Conservation (phyloP, 2,797 vertebrate species). For the Holocentrus rufus region DNA sequence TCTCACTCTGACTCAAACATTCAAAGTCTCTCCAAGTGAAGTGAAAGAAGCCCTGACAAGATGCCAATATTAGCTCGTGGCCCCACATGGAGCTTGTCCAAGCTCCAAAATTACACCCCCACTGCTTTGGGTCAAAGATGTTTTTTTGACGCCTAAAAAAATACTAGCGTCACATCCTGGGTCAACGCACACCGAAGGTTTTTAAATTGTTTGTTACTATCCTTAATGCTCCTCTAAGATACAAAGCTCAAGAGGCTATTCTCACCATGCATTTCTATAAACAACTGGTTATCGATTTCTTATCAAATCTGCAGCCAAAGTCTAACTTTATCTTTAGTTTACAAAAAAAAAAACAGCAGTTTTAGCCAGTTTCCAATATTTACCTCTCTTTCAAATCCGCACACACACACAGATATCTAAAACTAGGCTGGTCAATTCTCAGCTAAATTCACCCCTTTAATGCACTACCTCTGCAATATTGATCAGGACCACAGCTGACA, state of each 20-base stretch:
- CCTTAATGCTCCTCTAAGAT: too few relatives aligned
- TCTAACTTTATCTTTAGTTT: too few relatives aligned
- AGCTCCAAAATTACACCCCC: background rate
- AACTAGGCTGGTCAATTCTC: background rate
- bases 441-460: background rate
- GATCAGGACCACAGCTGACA: conserved; percentile 1
- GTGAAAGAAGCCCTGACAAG: background rate
- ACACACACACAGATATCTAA: background rate
- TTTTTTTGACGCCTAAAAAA: too few relatives aligned
- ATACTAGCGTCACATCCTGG: too few relatives aligned
- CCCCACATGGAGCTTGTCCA: background rate
- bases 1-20: background rate
- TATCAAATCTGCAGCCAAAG: too few relatives aligned
- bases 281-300: too few relatives aligned
- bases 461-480: background rate
- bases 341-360: too few relatives aligned
- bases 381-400: background rate
- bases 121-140: too few relatives aligned
- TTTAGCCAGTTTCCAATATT: background rate
- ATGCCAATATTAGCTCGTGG: background rate
- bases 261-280: too few relatives aligned
- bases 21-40: background rate
- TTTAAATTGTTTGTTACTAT: too few relatives aligned
- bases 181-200: too few relatives aligned
- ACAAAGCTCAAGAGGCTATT: too few relatives aligned